These are phyloP conservation scores for Pteronura brasiliensis DNA, from an alignment of 2,113 vertebrate species.

Conservation along the genomic window DNA sequence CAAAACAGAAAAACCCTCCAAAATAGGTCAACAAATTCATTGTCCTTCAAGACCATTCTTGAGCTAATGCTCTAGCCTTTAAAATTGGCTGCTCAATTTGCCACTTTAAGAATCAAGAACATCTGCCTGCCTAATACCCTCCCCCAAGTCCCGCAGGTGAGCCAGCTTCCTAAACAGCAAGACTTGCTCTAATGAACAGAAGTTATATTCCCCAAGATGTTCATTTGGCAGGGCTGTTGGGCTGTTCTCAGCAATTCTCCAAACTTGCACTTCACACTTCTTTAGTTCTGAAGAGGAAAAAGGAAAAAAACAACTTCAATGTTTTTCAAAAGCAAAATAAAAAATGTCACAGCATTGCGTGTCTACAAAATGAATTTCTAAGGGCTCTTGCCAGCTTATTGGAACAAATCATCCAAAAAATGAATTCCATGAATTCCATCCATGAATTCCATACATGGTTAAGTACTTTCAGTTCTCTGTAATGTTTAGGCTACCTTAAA, in stretches of 20 bases:
- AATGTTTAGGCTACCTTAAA: neutral
- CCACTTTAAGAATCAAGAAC: neutral
- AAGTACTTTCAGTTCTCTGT: neutral
- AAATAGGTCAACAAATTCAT: neutral
- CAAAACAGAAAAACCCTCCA: neutral
- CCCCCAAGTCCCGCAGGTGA: neutral
- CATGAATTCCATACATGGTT: neutral
- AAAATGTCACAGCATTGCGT: constrained; percentile 16
- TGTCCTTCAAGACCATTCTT: neutral
- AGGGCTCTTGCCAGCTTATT: neutral
- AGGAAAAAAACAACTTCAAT: neutral
- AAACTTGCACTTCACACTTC: constrained; percentile 58
- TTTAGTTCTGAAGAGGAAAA: constrained; percentile 45
- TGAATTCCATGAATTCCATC: too few relatives aligned
- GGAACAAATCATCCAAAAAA: neutral
- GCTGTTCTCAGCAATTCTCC: constrained; percentile 67
- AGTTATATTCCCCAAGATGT: constrained; percentile 39
- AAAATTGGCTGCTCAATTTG: neutral
- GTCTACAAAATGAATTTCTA: constrained; percentile 19
- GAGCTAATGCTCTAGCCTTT: neutral
- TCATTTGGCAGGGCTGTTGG: constrained; percentile 47
- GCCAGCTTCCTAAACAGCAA: constrained; percentile 36
- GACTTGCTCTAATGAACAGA: constrained; percentile 50
- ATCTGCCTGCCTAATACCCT: neutral
- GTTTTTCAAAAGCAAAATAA: constrained; percentile 14